Percentiles rank a stretch among this genome's conserved stretches.
Conservation (phyloP, 1,140 invertebrate species). For the Teleopsis dalmanni region DNA sequence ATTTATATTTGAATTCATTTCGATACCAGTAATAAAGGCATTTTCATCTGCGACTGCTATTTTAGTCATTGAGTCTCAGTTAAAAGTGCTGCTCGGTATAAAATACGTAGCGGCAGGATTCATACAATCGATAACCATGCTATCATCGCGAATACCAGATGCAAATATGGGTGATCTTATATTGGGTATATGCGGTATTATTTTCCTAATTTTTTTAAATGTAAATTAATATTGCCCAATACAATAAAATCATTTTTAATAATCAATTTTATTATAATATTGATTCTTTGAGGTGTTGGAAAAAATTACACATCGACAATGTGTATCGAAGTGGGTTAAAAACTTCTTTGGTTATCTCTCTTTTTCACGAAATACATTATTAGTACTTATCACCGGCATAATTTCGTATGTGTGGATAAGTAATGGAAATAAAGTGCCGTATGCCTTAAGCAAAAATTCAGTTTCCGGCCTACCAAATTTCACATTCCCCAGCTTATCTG, state of each 20-base stretch:
- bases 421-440: constrained; percentile 17
- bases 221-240: background rate
- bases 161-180: constrained; percentile 58
- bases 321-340: constrained; percentile 43
- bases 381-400: constrained; percentile 62
- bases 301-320: constrained; percentile 16
- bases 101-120: constrained; percentile 67
- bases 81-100: constrained; percentile 76
- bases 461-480: constrained; percentile 59
- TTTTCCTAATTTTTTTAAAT: constrained; percentile 46
- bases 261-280: background rate
- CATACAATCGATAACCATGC: constrained; percentile 60
- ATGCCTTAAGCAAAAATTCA: constrained; percentile 44
- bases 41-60: constrained; percentile 92
- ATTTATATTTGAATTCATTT: constrained; percentile 91
- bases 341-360: constrained; percentile 44
- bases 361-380: constrained; percentile 70
- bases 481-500: constrained; percentile 54
- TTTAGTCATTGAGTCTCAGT: constrained; percentile 82
- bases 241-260: background rate
- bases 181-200: constrained; percentile 64
- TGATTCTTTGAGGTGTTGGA: constrained; percentile 5
- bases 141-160: constrained; percentile 56
- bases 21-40: constrained; percentile 85
- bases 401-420: constrained; percentile 51